Percentiles rank a stretch among this genome's conserved stretches.
Conservation (phyloP, 2,113 vertebrate species). For the Gadus macrocephalus region DNA sequence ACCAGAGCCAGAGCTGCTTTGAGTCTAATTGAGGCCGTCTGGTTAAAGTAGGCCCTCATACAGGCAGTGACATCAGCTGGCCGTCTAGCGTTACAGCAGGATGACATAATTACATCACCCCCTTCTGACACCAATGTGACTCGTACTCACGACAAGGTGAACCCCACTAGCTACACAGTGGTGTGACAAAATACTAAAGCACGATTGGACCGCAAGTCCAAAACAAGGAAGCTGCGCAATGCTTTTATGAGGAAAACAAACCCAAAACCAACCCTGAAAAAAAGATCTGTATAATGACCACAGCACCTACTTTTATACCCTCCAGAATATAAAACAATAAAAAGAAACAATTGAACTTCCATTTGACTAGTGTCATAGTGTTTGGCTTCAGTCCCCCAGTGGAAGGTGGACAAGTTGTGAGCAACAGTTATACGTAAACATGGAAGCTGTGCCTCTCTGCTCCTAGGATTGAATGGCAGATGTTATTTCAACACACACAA, state of each 20-base stretch:
- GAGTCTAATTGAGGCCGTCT: not conserved
- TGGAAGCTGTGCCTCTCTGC: too few species aligned
- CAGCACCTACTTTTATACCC: slow-evolving; percentile 2
- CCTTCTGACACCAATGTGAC: slow-evolving; percentile 2
- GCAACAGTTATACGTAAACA: too few species aligned
- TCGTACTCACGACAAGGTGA: not conserved
- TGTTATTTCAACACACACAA: too few species aligned
- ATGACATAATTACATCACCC: slow-evolving; percentile 8
- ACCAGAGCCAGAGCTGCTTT: not conserved
- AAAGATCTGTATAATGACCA: slow-evolving; percentile 29
- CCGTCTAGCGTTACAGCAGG: slow-evolving; percentile 18
- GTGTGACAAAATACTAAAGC: slow-evolving; percentile 13
- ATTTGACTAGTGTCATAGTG: too few species aligned
- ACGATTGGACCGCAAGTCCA: slow-evolving; percentile 2
- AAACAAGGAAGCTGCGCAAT: slow-evolving; percentile 21
- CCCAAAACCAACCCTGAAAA: slow-evolving; percentile 31
- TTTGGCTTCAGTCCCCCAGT: too few species aligned
- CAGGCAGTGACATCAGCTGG: not conserved
- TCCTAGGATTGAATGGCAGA: too few species aligned
- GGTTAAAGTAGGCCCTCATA: not conserved
- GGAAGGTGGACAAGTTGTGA: too few species aligned
- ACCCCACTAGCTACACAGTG: not conserved
- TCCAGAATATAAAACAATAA: not conserved
- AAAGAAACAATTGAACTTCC: not conserved
- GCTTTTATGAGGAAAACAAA: slow-evolving; percentile 23